These are phyloP conservation scores for Tryphoninae sp. DNA, from an alignment of 2,888 invertebrate genomes.

Conservation along the genomic window DNA sequence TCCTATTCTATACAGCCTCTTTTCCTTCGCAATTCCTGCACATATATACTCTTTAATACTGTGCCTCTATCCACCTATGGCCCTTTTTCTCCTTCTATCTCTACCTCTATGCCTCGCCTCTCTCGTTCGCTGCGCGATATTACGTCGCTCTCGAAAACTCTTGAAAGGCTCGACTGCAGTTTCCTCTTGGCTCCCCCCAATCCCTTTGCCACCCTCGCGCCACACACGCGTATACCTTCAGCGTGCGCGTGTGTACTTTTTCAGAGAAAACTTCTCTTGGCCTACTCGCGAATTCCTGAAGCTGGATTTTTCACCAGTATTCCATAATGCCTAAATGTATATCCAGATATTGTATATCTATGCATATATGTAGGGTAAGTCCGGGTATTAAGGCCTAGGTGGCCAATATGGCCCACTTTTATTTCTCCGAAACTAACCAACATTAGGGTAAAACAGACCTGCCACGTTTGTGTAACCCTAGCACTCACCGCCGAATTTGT, in stretches of 20 bases:
- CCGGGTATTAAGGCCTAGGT: too few species aligned
- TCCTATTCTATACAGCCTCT: slow-evolving; percentile 55
- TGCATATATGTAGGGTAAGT: neutral
- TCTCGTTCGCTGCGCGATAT: slow-evolving; percentile 66
- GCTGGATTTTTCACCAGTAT: slow-evolving; percentile 10
- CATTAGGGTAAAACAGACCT: too few species aligned
- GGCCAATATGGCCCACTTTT: too few species aligned
- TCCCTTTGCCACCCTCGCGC: slow-evolving; percentile 1
- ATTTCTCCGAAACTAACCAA: too few species aligned
- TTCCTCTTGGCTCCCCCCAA: slow-evolving; percentile 32
- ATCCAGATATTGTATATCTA: neutral
- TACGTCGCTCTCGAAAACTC: slow-evolving; percentile 69
- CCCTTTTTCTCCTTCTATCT: slow-evolving; percentile 37
- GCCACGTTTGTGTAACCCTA: too few species aligned
- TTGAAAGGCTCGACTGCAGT: slow-evolving; percentile 61
- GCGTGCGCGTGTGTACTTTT: slow-evolving; percentile 24
- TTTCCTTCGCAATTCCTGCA: slow-evolving; percentile 61
- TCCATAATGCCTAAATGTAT: neutral
- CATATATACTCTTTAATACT: slow-evolving; percentile 33
- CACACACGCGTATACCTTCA: neutral
- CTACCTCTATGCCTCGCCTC: slow-evolving; percentile 26
- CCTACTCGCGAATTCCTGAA: slow-evolving; percentile 44
- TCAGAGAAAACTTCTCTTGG: slow-evolving; percentile 28
- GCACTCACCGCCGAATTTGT: too few species aligned
- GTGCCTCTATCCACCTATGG: slow-evolving; percentile 45